Evolutionary conservation across 1,140 invertebrate genomes (phyloP).

Genomic region (Drosophila kohkoa): DNA sequence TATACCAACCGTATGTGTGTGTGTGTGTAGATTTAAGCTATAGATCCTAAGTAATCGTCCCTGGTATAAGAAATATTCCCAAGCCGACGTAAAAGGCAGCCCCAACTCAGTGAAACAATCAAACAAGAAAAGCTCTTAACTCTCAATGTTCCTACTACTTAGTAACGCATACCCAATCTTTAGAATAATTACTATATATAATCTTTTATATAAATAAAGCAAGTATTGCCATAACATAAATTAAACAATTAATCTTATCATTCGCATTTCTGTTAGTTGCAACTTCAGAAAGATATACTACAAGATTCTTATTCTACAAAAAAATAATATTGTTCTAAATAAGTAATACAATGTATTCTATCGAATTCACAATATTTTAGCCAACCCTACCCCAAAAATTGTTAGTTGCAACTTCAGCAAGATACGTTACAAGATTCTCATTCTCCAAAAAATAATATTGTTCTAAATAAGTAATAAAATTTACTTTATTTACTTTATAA

Average conservation of each 20-base stretch:
- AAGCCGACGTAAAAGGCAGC: constrained; percentile 61
- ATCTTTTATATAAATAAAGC: constrained; percentile 7
- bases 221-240: constrained; percentile 17
- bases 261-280: background rate
- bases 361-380: too few relatives aligned
- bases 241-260: background rate
- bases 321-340: too few relatives aligned
- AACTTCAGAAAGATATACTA: background rate
- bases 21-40: background rate
- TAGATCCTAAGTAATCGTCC: constrained; percentile 52
- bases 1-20: background rate
- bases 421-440: too few relatives aligned
- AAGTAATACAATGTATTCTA: too few relatives aligned
- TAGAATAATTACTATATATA: background rate
- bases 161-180: background rate
- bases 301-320: too few relatives aligned
- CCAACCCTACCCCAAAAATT: too few relatives aligned
- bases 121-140: constrained; percentile 13
- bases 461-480: too few relatives aligned
- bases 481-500: too few relatives aligned
- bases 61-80: constrained; percentile 19
- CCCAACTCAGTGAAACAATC: constrained; percentile 65
- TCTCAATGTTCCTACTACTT: constrained; percentile 21
- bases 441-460: too few relatives aligned
- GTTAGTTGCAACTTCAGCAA: background rate